Evolutionary conservation across 2,113 vertebrate species (phyloP).

Genomic region (Dicentrarchus labrax): DNA sequence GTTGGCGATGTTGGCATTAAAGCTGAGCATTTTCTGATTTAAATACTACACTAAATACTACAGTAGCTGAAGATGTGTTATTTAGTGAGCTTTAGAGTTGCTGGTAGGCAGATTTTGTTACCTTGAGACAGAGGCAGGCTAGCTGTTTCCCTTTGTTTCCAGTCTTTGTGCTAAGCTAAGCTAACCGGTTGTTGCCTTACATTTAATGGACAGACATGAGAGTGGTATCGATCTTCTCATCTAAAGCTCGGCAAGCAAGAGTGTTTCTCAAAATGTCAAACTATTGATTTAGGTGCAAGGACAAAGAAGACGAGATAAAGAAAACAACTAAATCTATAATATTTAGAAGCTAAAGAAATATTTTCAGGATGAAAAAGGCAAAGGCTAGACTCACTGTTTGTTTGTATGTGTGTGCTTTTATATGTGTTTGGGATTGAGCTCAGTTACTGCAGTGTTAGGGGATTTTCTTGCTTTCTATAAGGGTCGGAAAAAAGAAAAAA

Average conservation of each 20-base stretch:
- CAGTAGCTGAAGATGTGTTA: too few relatives aligned
- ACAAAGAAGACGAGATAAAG: neutral
- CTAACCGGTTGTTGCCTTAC: neutral
- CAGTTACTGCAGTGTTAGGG: neutral
- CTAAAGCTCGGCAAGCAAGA: neutral
- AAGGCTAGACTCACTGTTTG: neutral
- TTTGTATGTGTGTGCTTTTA: neutral
- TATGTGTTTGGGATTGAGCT: neutral
- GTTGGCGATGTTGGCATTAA: too few relatives aligned
- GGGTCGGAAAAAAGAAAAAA: neutral
- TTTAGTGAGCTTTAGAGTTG: neutral
- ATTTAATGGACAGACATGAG: neutral
- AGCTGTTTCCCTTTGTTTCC: neutral
- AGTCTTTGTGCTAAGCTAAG: neutral
- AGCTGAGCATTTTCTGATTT: too few relatives aligned
- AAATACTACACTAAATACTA: too few relatives aligned
- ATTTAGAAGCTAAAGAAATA: neutral
- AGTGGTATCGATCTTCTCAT: neutral
- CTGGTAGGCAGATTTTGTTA: neutral
- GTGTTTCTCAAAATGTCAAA: neutral
- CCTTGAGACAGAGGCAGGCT: neutral
- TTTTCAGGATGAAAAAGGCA: neutral
- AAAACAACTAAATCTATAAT: neutral
- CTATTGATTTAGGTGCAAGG: neutral
- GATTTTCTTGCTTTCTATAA: neutral